Percentiles rank a stretch among this genome's conserved stretches.
Conservation (phyloP, 2,888 invertebrate genomes). For the Chydorus sphaericus region DNA sequence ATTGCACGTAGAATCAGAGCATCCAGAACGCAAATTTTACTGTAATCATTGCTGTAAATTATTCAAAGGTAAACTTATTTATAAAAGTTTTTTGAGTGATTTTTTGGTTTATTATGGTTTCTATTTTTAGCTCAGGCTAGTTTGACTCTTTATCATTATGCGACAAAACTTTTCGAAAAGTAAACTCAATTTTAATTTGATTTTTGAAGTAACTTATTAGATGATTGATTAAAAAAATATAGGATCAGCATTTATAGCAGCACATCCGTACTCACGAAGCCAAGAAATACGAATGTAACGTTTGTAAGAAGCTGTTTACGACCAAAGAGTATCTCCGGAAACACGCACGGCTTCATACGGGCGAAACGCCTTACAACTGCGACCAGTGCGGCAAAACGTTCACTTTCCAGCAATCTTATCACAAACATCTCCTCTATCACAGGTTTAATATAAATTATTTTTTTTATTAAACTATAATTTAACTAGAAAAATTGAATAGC, state of each 20-base stretch:
- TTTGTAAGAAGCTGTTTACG: slow-evolving; percentile 68
- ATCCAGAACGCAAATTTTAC: slow-evolving; percentile 3
- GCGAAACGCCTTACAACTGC: slow-evolving; percentile 77
- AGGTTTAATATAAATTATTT: too few relatives aligned
- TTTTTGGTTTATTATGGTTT: too few relatives aligned
- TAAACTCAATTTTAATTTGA: slow-evolving; percentile 17
- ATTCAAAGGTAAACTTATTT: slow-evolving; percentile 12
- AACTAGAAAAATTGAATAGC: too few relatives aligned
- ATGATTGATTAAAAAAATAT: slow-evolving; percentile 10
- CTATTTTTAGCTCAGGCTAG: slow-evolving; percentile 16
- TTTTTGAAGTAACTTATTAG: not conserved
- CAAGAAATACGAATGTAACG: slow-evolving; percentile 75
- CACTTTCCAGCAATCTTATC: slow-evolving; percentile 79
- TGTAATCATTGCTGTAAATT: slow-evolving; percentile 1
- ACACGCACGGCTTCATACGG: slow-evolving; percentile 71
- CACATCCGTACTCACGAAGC: slow-evolving; percentile 41
- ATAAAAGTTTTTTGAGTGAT: too few relatives aligned
- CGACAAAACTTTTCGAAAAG: slow-evolving; percentile 32
- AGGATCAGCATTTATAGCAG: slow-evolving; percentile 35
- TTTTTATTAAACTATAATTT: too few relatives aligned
- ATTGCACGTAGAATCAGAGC: not conserved
- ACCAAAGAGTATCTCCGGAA: slow-evolving; percentile 81
- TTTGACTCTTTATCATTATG: slow-evolving; percentile 24
- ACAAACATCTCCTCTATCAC: slow-evolving; percentile 74
- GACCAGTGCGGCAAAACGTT: slow-evolving; percentile 67